Evolutionary conservation across 2,888 invertebrate genomes (phyloP), one percentile per base, ranked within the genome.

Genomic region (Empis livida): DNA sequence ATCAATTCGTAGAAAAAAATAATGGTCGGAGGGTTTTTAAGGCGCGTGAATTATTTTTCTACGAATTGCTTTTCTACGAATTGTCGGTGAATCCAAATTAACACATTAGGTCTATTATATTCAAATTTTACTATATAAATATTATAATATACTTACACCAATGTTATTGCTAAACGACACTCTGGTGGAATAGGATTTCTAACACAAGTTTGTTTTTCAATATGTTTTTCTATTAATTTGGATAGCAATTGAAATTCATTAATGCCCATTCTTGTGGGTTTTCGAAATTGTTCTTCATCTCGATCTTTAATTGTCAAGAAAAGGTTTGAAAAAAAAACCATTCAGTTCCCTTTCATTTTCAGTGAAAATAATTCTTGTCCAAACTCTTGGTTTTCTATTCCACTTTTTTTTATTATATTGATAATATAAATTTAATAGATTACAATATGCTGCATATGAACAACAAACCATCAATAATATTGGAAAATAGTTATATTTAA

Each of bases 191-290:
- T 45, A 5, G 45, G 20, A 27, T 32, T 13, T 15, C 45, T 16
- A 3, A 45, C 38, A 13, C 30, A 41, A 39, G 39, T 32, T 39
- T 45, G 16, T 39, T 45, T 45, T 40, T 45, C 13, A 3, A 45
- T 16, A 11, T 13, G 23, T 9, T 15, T 20, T 11, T 14, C n/a
- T 13, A 45, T 16, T 17, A 39, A 39, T 16, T 17, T 13, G 15
- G 14, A 40, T 3, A 45, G 11, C 30, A 41, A 27, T 17, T 27
- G 35, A 23, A 45, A 45, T 11, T 45, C 20, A 13, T 40, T 15
- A 14, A 41, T 20, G 20, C 35, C 42, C 42, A 46, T 46, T 27
- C 46, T 10, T 5, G 46, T 46, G 14, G 42, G 35, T 42, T 46
- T 46, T 17, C 40, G 27, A 30, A 40, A 45, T n/a, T 45, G 30